These are phyloP conservation scores for Spheniscus humboldti DNA, from an alignment of 2,797 vertebrate species.

Conservation along the genomic window DNA sequence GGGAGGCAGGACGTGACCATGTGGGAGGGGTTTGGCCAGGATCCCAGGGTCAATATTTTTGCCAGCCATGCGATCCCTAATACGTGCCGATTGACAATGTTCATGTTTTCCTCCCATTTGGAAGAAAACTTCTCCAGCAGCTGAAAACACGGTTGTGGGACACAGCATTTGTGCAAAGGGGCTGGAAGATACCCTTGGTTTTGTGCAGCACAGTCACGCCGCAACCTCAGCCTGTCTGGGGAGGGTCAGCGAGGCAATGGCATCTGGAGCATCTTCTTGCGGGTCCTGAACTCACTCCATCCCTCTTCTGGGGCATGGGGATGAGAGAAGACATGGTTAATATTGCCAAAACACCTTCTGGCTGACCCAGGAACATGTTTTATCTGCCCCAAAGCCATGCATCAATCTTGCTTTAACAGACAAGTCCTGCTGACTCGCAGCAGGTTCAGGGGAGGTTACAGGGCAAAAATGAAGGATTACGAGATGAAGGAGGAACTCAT, in stretches of 20 bases:
- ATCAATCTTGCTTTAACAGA: not conserved
- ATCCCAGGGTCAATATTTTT: not conserved
- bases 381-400: not conserved
- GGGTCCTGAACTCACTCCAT: not conserved
- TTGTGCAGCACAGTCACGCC: accelerated
- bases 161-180: not conserved
- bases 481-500: not conserved
- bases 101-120: not conserved
- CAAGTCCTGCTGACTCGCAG: not conserved
- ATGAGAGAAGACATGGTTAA: not conserved
- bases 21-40: not conserved
- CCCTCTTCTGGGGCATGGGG: not conserved
- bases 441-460: not conserved
- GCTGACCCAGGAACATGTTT: not conserved
- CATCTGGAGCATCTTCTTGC: not conserved
- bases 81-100: accelerated
- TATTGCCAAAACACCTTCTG: not conserved
- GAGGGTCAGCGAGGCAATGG: not conserved
- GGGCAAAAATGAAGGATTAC: not conserved
- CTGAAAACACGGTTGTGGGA: accelerated
- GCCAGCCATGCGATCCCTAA: not conserved
- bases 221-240: not conserved
- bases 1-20: not conserved
- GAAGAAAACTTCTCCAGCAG: not conserved
- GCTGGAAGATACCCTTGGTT: not conserved